phyloP scores from a whole-genome alignment of 2,113 vertebrate species.

The Calidris pygmaea region DNA sequence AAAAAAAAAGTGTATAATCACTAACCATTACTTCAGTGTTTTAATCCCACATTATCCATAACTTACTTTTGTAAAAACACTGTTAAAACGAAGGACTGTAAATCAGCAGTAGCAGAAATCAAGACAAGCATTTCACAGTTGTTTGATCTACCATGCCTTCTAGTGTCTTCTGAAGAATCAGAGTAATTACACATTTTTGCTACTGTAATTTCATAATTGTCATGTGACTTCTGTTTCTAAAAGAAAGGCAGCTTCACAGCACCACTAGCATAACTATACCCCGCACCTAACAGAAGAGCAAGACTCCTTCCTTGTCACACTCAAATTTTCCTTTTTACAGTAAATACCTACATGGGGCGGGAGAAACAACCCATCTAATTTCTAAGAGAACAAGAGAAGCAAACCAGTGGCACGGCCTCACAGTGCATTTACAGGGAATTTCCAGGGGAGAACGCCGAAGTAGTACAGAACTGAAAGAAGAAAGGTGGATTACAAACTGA shows the following conservation, averaged over 20 bases:
- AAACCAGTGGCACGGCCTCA: background rate
- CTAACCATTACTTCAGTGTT: background rate
- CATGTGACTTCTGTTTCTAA: background rate
- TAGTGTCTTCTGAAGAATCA: background rate
- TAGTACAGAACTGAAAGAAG: background rate
- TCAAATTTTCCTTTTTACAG: background rate
- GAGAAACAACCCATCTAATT: background rate
- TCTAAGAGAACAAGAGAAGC: background rate
- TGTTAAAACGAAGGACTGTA: background rate
- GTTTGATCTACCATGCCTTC: background rate
- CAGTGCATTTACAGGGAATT: background rate
- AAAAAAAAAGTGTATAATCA: background rate
- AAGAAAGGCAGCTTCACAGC: background rate
- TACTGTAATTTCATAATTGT: background rate
- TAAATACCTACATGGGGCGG: rapidly evolving
- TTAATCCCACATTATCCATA: background rate
- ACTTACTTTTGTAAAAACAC: background rate
- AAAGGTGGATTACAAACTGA: background rate
- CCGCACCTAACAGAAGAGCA: background rate
- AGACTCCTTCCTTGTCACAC: background rate
- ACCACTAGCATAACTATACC: background rate
- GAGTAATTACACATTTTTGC: background rate
- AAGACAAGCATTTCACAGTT: background rate
- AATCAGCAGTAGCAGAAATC: background rate
- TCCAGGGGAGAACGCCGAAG: background rate